Evolutionary conservation across 1,140 invertebrate genomes (phyloP).

Genomic region (Philopotamus ludificatus): DNA sequence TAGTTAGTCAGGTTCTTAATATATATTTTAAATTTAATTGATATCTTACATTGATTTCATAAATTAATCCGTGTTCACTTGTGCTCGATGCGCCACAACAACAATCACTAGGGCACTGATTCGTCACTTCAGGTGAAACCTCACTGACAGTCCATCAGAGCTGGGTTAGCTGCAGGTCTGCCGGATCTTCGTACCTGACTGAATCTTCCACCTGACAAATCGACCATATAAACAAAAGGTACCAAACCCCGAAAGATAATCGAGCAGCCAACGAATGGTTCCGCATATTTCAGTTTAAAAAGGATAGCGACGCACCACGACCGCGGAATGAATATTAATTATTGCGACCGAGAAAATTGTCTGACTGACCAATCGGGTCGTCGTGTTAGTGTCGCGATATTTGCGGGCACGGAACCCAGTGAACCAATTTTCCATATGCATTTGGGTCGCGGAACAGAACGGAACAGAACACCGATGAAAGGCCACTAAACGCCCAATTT

Average conservation of each 20-base stretch:
- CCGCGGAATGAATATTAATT: conserved; percentile 11
- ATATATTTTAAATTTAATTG: too few species aligned
- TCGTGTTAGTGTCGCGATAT: conserved; percentile 3
- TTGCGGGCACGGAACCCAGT: neutral
- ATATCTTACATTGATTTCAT: too few species aligned
- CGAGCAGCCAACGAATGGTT: conserved; percentile 13
- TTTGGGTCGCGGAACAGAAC: neutral
- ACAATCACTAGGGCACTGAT: too few species aligned
- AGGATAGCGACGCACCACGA: conserved; percentile 9
- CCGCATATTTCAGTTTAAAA: conserved; percentile 28
- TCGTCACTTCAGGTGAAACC: too few species aligned
- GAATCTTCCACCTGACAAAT: conserved; percentile 12
- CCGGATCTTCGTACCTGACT: conserved; percentile 4
- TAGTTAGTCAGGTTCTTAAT: too few species aligned
- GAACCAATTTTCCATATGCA: conserved; percentile 4
- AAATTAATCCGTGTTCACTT: too few species aligned
- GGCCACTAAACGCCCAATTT: neutral
- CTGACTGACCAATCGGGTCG: conserved; percentile 4
- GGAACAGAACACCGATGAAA: neutral
- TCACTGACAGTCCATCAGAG: too few species aligned
- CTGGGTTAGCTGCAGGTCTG: neutral
- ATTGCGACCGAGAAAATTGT: conserved; percentile 12
- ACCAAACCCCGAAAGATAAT: conserved; percentile 15
- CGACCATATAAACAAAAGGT: conserved; percentile 18
- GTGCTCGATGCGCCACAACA: too few species aligned